Conservation (phyloP, 1,140 invertebrate genomes). For the Drosophila trapezifrons region DNA sequence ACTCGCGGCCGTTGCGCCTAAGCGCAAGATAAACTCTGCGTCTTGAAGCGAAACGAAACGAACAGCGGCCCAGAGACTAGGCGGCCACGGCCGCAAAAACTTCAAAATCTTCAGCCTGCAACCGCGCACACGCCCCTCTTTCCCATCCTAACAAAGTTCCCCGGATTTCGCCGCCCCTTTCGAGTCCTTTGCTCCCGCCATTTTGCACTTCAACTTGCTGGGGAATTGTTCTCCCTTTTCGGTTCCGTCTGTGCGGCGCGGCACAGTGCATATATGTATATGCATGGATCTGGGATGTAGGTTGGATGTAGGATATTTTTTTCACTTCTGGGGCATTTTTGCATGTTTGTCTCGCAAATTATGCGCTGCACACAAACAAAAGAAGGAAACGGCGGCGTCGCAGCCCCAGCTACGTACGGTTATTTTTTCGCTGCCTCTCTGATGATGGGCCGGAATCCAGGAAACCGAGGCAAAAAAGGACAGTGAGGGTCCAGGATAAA, state of each 20-base stretch:
- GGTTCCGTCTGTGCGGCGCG: slow-evolving; percentile 18
- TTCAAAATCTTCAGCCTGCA: slow-evolving; percentile 40
- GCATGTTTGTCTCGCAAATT: slow-evolving; percentile 82
- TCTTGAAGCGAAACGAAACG: slow-evolving; percentile 68
- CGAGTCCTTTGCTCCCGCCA: slow-evolving; percentile 53
- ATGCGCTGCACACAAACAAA: slow-evolving; percentile 80
- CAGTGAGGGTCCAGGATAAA: slow-evolving; percentile 21
- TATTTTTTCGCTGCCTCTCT: slow-evolving; percentile 53
- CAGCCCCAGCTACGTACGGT: slow-evolving; percentile 44
- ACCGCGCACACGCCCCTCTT: slow-evolving; percentile 5
- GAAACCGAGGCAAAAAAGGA: slow-evolving; percentile 18
- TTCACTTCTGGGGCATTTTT: slow-evolving; percentile 79
- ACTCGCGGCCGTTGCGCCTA: slow-evolving; percentile 51
- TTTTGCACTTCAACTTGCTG: slow-evolving; percentile 71
- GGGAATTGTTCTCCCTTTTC: slow-evolving; percentile 62
- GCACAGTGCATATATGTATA: slow-evolving; percentile 36
- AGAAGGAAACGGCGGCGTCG: slow-evolving; percentile 60
- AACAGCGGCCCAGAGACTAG: slow-evolving; percentile 37
- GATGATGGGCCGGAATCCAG: slow-evolving; percentile 56
- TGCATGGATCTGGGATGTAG: slow-evolving; percentile 25
- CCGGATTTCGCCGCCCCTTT: slow-evolving; percentile 16
- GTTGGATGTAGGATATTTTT: slow-evolving; percentile 48
- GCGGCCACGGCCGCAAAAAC: slow-evolving; percentile 43
- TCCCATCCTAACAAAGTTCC: neutral
- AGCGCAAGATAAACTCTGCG: slow-evolving; percentile 75